phyloP scores from a whole-genome alignment of 2,113 vertebrate genomes.

The Perca fluviatilis region DNA sequence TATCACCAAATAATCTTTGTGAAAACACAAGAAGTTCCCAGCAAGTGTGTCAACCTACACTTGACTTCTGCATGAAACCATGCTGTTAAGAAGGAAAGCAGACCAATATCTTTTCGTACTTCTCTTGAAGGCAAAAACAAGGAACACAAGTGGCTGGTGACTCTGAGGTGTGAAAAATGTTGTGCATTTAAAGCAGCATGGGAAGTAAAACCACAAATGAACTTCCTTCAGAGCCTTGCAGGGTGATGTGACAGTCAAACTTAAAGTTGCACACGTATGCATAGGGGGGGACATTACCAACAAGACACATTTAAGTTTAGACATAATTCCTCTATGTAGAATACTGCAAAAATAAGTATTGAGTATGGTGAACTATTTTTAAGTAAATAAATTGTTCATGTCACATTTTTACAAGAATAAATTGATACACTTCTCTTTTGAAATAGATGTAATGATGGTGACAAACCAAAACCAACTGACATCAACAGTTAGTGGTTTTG shows the following conservation, averaged over 20 bases:
- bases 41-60: slow-evolving; percentile 6
- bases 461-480: slow-evolving; percentile 32
- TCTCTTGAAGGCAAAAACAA: slow-evolving; percentile 70
- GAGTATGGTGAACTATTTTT: not conserved
- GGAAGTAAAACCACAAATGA: slow-evolving; percentile 60
- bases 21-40: slow-evolving; percentile 37
- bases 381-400: not conserved
- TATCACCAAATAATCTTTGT: slow-evolving; percentile 31
- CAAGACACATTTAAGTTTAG: not conserved
- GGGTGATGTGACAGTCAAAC: not conserved
- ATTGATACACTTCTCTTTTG: not conserved
- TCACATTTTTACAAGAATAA: not conserved
- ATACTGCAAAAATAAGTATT: not conserved
- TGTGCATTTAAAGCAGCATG: slow-evolving; percentile 65
- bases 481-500: slow-evolving; percentile 29
- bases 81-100: slow-evolving; percentile 27
- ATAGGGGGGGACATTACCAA: slow-evolving; percentile 1
- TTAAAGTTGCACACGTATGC: slow-evolving; percentile 6
- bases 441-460: not conserved
- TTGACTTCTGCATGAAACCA: slow-evolving; percentile 19
- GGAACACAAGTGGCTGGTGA: slow-evolving; percentile 59
- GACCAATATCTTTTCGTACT: slow-evolving; percentile 64
- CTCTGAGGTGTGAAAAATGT: slow-evolving; percentile 79
- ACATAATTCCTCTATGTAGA: slow-evolving; percentile 6
- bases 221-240: slow-evolving; percentile 65